These are phyloP conservation scores for Python bivittatus DNA, from an alignment of 2,113 vertebrate genomes.

Conservation along the genomic window DNA sequence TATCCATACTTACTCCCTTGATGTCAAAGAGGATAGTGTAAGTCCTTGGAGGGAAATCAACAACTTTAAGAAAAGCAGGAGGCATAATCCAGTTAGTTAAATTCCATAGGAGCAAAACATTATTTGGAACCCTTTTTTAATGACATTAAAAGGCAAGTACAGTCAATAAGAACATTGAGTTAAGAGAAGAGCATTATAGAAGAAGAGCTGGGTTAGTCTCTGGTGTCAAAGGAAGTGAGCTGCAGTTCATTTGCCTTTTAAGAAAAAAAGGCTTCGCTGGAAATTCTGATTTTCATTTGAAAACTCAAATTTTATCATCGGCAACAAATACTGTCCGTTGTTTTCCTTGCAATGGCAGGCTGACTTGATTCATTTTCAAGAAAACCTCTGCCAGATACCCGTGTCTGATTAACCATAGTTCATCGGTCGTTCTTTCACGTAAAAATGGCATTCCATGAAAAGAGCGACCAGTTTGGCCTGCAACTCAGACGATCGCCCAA, in stretches of 20 bases:
- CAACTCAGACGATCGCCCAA: neutral
- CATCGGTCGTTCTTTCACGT: neutral
- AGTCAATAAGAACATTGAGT: neutral
- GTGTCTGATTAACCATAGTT: neutral
- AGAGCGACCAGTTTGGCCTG: neutral
- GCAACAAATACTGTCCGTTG: neutral
- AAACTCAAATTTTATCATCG: neutral
- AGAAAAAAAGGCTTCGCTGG: neutral
- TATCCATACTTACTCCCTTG: neutral
- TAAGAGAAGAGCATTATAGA: neutral
- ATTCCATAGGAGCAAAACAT: neutral
- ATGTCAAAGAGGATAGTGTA: neutral
- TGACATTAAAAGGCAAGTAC: neutral
- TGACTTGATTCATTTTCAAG: neutral
- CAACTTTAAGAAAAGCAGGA: neutral
- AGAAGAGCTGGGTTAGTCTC: neutral
- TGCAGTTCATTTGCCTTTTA: neutral
- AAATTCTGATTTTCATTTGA: neutral
- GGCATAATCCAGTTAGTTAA: neutral
- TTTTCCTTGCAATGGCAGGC: neutral
- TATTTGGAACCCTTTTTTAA: neutral
- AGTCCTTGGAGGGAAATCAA: neutral
- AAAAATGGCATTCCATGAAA: neutral
- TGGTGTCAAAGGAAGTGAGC: neutral
- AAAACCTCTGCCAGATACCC: neutral